A percentile compares a stretch with the other conserved stretches of the same genome.
Conservation (phyloP, 1,140 invertebrate species). For the Diorhabda sublineata region DNA sequence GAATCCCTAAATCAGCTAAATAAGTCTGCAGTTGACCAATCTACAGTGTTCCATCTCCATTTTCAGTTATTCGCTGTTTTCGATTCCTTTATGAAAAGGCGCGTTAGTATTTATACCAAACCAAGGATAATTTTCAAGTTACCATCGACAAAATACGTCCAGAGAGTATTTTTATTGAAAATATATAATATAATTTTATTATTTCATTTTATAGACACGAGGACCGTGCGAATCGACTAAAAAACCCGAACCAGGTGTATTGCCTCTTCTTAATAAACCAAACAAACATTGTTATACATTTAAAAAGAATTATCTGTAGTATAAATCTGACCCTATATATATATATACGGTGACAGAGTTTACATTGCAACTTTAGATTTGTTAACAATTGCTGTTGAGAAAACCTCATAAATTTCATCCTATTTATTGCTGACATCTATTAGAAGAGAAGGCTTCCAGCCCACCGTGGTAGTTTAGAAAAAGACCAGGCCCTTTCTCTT, state of each 20-base stretch:
- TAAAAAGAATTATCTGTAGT: neutral
- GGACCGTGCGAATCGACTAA: neutral
- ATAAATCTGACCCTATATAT: neutral
- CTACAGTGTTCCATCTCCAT: too few relatives aligned
- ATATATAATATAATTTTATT: too few relatives aligned
- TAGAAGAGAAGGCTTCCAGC: conserved; percentile 22
- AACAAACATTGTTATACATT: neutral
- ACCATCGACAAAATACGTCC: too few relatives aligned
- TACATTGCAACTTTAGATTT: conserved; percentile 2
- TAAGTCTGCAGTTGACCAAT: too few relatives aligned
- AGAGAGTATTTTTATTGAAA: too few relatives aligned
- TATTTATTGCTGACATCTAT: conserved; percentile 33
- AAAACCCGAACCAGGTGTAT: neutral
- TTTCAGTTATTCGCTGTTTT: too few relatives aligned
- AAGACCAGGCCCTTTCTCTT: conserved; percentile 14
- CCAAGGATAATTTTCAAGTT: too few relatives aligned
- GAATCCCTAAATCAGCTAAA: too few relatives aligned
- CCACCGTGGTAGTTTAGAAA: conserved; percentile 24
- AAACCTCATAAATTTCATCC: conserved; percentile 31
- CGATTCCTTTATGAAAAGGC: too few relatives aligned
- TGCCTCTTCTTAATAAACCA: neutral
- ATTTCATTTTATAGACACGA: neutral
- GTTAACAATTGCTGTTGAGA: conserved; percentile 12
- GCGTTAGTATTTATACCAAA: too few relatives aligned
- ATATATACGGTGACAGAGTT: neutral